These are phyloP conservation scores for Grapholita molesta DNA, from an alignment of 1,140 invertebrate genomes.

Conservation along the genomic window DNA sequence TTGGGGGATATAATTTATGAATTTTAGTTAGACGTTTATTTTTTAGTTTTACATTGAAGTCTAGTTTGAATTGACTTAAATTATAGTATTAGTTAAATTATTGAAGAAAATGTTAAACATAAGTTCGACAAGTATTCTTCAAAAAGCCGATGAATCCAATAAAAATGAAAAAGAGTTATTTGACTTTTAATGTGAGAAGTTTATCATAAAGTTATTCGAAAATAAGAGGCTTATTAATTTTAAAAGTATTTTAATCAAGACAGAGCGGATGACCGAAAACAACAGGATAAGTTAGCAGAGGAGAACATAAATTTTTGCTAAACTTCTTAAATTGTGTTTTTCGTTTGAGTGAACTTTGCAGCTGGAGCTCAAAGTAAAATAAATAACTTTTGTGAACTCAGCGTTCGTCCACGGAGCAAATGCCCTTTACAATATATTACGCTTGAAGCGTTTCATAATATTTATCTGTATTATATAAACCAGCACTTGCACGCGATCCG, in stretches of 20 bases:
- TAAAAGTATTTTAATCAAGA: conserved; percentile 17
- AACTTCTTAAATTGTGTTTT: conserved; percentile 20
- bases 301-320: conserved; percentile 16
- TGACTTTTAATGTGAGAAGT: not conserved
- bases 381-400: conserved; percentile 16
- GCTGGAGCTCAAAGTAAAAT: conserved; percentile 17
- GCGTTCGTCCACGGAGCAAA: conserved; percentile 5
- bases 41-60: too few species aligned
- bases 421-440: conserved; percentile 1
- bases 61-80: too few species aligned
- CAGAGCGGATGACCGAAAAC: conserved; percentile 16
- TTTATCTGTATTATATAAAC: not conserved
- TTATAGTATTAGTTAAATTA: too few species aligned
- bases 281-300: conserved; percentile 14
- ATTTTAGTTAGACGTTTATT: too few species aligned
- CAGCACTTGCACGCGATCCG: not conserved
- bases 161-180: not conserved
- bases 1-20: too few species aligned
- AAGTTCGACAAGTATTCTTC: too few species aligned
- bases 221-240: conserved; percentile 17
- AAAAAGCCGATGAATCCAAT: not conserved
- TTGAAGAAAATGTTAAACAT: too few species aligned
- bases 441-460: not conserved
- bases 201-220: not conserved
- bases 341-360: conserved; percentile 19